These are phyloP conservation scores for Cydia fagiglandana DNA, from an alignment of 1,140 invertebrate species.

Conservation along the genomic window DNA sequence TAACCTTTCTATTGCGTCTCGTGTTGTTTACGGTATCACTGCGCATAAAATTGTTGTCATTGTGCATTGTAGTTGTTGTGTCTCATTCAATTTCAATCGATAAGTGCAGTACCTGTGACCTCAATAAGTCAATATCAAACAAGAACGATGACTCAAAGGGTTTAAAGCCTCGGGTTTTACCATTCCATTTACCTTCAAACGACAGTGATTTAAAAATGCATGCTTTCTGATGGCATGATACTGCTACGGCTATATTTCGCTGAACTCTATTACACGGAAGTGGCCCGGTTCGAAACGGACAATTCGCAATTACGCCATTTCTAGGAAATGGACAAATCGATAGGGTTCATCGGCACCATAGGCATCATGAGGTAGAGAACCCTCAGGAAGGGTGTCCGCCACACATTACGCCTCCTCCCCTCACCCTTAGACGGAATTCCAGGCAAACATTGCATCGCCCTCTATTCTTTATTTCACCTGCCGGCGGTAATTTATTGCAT, in stretches of 20 bases:
- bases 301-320: conserved; percentile 66
- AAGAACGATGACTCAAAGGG: conserved; percentile 24
- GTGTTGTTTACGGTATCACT: not conserved
- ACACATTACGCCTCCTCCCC: conserved; percentile 62
- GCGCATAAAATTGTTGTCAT: not conserved
- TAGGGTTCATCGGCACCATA: conserved; percentile 74
- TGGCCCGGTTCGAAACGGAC: conserved; percentile 34
- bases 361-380: conserved; percentile 68
- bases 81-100: not conserved
- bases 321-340: conserved; percentile 68
- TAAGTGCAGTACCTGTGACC: not conserved
- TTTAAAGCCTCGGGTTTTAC: not conserved
- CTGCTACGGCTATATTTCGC: conserved; percentile 23
- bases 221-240: conserved; percentile 8
- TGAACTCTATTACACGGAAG: conserved; percentile 26
- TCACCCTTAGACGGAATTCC: conserved; percentile 60
- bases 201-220: conserved; percentile 23
- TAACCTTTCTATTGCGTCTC: not conserved
- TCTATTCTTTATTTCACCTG: conserved; percentile 64
- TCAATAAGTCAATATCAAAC: not conserved
- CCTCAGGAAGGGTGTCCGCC: conserved; percentile 63
- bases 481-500: conserved; percentile 32
- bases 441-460: conserved; percentile 66
- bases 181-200: conserved; percentile 13
- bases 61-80: not conserved